Conservation (phyloP, 1,140 invertebrate species). For the Nautilus pompilius region DNA sequence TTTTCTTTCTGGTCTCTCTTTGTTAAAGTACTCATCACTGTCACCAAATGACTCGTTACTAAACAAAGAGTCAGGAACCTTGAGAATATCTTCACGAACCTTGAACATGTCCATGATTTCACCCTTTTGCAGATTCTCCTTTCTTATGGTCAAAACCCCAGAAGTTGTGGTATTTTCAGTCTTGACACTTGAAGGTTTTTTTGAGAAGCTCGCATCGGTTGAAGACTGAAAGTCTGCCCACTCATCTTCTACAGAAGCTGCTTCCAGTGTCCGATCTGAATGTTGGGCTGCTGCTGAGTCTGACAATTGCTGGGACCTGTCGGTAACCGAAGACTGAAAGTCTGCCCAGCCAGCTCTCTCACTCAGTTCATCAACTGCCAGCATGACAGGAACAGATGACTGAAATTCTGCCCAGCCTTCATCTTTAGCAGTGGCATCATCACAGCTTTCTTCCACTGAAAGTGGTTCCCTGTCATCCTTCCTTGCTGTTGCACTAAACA, state of each 20-base stretch:
- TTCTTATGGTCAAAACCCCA: constrained; percentile 29
- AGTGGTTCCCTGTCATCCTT: not conserved
- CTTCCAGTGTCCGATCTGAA: not conserved
- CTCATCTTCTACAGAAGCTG: constrained; percentile 12
- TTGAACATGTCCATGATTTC: constrained; percentile 43
- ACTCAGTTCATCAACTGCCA: constrained; percentile 12
- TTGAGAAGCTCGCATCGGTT: not conserved
- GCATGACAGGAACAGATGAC: not conserved
- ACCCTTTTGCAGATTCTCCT: constrained; percentile 29
- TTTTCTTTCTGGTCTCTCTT: too few species aligned
- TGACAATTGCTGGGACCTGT: not conserved
- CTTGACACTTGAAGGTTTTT: not conserved
- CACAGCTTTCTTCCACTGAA: constrained; percentile 5
- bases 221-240: constrained; percentile 24
- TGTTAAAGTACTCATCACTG: too few species aligned
- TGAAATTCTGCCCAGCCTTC: constrained; percentile 20
- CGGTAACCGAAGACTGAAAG: constrained; percentile 22
- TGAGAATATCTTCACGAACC: constrained; percentile 31
- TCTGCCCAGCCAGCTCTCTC: constrained; percentile 50
- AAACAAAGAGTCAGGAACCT: too few species aligned
- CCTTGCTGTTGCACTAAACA: not conserved
- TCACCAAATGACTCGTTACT: too few species aligned
- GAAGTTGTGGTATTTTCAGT: not conserved
- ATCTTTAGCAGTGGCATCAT: constrained; percentile 11
- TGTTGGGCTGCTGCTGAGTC: not conserved